Evolutionary conservation across 2,113 vertebrate genomes (phyloP).

Genomic region (Corvus cornix): DNA sequence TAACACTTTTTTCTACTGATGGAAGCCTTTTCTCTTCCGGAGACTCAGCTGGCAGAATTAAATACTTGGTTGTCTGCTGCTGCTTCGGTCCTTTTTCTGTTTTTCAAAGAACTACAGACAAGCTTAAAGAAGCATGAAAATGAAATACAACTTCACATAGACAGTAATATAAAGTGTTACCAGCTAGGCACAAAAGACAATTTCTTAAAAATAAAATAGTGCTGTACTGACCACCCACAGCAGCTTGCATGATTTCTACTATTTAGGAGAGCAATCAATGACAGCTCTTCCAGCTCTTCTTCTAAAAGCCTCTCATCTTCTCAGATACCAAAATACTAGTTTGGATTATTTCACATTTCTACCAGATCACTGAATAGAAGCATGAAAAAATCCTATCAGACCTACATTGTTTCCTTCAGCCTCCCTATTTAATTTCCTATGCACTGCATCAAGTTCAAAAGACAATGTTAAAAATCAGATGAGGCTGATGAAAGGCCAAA

Average conservation of each 20-base stretch:
- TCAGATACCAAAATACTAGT: neutral
- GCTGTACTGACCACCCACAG: conserved; percentile 14
- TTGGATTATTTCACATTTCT: neutral
- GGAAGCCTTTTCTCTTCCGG: neutral
- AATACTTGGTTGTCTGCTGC: neutral
- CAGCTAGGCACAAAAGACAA: conserved; percentile 15
- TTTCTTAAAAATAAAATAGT: neutral
- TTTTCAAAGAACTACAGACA: conserved; percentile 1
- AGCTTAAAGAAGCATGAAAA: conserved; percentile 9
- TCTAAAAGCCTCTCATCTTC: neutral
- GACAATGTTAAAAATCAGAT: neutral
- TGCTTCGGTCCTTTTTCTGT: neutral
- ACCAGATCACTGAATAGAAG: neutral
- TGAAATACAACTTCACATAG: neutral
- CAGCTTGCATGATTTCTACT: neutral
- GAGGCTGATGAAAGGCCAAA: neutral
- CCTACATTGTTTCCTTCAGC: neutral
- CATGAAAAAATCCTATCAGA: neutral
- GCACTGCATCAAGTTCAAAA: neutral
- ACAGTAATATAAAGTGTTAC: conserved; percentile 1
- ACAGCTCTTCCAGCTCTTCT: neutral
- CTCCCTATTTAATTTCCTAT: neutral
- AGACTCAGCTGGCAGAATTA: neutral
- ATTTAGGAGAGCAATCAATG: neutral
- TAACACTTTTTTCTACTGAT: neutral